Conservation (phyloP, 1,140 invertebrate genomes). For the Capitella teleta region DNA sequence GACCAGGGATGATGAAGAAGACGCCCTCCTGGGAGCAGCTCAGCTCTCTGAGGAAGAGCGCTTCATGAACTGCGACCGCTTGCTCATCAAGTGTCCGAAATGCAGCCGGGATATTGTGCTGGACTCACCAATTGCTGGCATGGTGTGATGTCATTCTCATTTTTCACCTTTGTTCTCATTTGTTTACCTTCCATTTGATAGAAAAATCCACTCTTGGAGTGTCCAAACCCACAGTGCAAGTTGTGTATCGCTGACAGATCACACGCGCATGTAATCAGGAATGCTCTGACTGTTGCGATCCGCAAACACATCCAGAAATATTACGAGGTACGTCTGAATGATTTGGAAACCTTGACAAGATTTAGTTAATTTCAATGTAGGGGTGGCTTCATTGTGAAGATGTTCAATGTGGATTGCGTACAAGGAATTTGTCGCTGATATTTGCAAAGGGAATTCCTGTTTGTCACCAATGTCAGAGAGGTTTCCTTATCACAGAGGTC, state of each 20-base stretch:
- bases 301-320: constrained; percentile 58
- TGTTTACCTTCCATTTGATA: constrained; percentile 8
- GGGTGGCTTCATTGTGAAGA: background rate
- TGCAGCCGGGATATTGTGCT: constrained; percentile 40
- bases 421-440: background rate
- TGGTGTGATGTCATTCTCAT: background rate
- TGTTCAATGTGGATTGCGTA: background rate
- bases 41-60: constrained; percentile 54
- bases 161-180: background rate
- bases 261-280: constrained; percentile 57
- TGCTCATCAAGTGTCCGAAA: constrained; percentile 38
- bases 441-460: background rate
- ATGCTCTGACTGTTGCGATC: constrained; percentile 57
- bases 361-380: background rate
- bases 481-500: background rate
- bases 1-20: constrained; percentile 41
- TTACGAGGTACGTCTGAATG: constrained; percentile 48
- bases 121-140: background rate
- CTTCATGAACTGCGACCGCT: constrained; percentile 59
- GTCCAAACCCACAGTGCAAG: constrained; percentile 28
- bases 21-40: constrained; percentile 44
- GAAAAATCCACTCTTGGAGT: constrained; percentile 31
- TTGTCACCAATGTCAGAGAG: background rate
- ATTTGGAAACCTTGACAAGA: background rate
- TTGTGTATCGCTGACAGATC: constrained; percentile 51